Evolutionary conservation across 2,888 invertebrate genomes (phyloP), one percentile per base, ranked within the genome.

Genomic region (Lithosia quadra): DNA sequence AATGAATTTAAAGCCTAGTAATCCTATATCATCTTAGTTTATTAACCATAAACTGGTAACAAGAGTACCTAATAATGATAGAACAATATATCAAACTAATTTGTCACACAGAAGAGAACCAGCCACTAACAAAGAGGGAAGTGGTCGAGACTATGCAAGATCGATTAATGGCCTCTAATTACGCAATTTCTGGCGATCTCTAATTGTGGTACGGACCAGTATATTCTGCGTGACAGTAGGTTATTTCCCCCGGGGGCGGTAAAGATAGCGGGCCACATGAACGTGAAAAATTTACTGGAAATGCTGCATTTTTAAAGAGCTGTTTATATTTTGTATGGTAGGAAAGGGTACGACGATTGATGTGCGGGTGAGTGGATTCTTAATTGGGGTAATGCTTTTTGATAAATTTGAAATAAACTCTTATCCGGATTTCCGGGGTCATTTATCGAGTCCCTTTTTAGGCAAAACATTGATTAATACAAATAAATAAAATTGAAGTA

Each of bases 101-200:
- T 78, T 74, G 75, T 79, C 72, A 63, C 61, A 66, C 72, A 74
- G 73, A 73, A 76, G 76, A 77, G 80, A 77, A 73, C 79, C 74
- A 73, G 69, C 68, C 65, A 74, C 77, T 82, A 87, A 88, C 88
- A 86, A 90, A 87, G 87, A 73, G 88, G 86, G 88, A 82, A 84
- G 82, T 83, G 82, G 81, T 77, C 77, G 81, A 82, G 83, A 83
- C 86, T 88, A 90, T 91, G 86, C 86, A 88, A 92, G 94, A 93
- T 92, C 94, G 92, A 94, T 93, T 92, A 94, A 92, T 91, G 89
- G 86, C 79, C 81, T 88, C 92, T 94, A 95, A 95, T 95, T 95
- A 94, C 94, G 92, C 93, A 94, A 94, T 94, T 93, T 93, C 93
- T 92, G 92, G 91, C 88, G 89, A 93, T 94, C 93, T 94, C 94